Evolutionary conservation across 2,113 vertebrate species (phyloP), one percentile per base, ranked within the genome.

Genomic region (Chionodraco myersi): DNA sequence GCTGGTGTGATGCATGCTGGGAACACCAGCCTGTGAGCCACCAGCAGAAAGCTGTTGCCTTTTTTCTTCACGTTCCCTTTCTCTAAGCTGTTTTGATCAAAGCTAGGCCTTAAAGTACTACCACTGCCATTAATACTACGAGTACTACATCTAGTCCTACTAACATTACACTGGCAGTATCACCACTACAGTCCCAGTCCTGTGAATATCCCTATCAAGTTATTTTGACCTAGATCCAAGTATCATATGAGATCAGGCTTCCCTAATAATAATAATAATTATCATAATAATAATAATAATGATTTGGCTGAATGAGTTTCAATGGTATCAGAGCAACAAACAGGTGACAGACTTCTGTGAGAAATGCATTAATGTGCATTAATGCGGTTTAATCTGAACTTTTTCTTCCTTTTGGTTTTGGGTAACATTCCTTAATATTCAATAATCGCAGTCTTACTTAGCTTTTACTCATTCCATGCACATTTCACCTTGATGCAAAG

Each of bases 401-500:
- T 30, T 30, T 30, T 30, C 30, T 53, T 9, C 34, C 49, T 58
- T 66, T 49, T 16, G 9, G 54, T 11, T 36, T 48, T 2, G 1
- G 0, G 12, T 52, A 79, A 18, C 49, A 44, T 72, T 80, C 48
- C 5, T 53, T 75, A 34, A 34, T 52, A 69, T 65, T 63, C 52
- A 44, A 23, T 6, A 18, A 23, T 15, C 68, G 13, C 65, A 10
- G 10, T 64, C 15, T 59, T 53, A 58, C 60, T 72, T 58, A 75
- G 34, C n/a, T 26, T 74, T 77, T 53, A n/a, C 2, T 5, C 4
- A 34, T 72, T 80, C 61, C 71, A 74, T 79, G 18, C 61, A 79
- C 34, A 89, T 87, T 86, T 89, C 72, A 85, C n/a, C 57, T 75
- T 75, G n/a, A 36, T 11, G 13, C 57, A 1, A 61, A 70, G 11